phyloP scores from a whole-genome alignment of 1,140 invertebrate genomes.

The Drosophila dunni region DNA sequence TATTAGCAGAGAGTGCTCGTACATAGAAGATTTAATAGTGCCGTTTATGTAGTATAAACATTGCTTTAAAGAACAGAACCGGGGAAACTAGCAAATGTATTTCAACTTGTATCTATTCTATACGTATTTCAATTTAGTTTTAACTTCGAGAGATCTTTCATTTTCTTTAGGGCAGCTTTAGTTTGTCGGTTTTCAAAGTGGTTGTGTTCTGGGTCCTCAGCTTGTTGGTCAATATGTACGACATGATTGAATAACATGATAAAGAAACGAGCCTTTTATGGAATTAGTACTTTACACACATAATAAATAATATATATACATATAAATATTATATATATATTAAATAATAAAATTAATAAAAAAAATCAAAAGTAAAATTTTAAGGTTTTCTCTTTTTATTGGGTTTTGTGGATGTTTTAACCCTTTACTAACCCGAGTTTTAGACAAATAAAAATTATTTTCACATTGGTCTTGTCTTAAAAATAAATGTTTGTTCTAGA shows the following conservation, averaged over 20 bases:
- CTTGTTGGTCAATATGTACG: constrained; percentile 25
- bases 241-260: constrained; percentile 13
- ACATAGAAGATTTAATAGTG: constrained; percentile 20
- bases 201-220: constrained; percentile 39
- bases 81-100: constrained; percentile 2
- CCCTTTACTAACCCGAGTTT: too few relatives aligned
- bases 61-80: constrained; percentile 24
- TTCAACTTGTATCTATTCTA: neutral
- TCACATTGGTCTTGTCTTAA: too few relatives aligned
- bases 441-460: too few relatives aligned
- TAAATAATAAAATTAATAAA: constrained; percentile 8
- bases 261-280: constrained; percentile 48
- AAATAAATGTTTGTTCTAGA: too few relatives aligned
- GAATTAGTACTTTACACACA: constrained; percentile 48
- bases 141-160: too few relatives aligned
- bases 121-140: too few relatives aligned
- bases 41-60: constrained; percentile 15
- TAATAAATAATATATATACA: constrained; percentile 38
- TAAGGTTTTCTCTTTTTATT: neutral
- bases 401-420: neutral
- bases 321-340: constrained; percentile 41
- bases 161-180: neutral
- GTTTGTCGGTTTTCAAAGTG: neutral
- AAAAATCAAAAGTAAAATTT: constrained; percentile 25
- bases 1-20: constrained; percentile 22